Conservation (phyloP, 2,888 invertebrate species). For the Leistus spinibarbis region DNA sequence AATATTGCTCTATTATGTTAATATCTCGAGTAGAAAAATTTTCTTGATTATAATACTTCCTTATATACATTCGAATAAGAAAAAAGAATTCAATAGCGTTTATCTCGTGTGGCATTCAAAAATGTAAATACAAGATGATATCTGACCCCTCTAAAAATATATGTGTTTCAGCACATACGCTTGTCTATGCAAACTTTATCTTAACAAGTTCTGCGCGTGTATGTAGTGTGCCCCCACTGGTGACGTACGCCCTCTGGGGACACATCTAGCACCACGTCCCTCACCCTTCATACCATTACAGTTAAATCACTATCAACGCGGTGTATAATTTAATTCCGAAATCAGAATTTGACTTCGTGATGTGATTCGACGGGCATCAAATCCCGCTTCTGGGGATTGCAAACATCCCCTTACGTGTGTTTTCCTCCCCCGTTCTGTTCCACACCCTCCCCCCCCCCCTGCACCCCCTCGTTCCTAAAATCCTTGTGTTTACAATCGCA, state of each 20-base stretch:
- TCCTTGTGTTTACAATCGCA: conserved; percentile 57
- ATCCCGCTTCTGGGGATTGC: conserved; percentile 53
- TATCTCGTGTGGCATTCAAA: too few species aligned
- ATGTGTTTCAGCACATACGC: too few species aligned
- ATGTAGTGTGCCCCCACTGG: conserved; percentile 41
- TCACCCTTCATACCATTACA: conserved; percentile 28
- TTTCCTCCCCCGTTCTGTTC: conserved; percentile 40
- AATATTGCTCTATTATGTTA: too few species aligned
- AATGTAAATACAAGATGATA: too few species aligned
- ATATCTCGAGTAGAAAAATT: too few species aligned
- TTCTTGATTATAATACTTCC: too few species aligned
- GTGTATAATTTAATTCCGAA: conserved; percentile 45
- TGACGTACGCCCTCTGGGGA: conserved; percentile 41
- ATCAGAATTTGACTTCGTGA: conserved; percentile 56
- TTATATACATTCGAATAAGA: too few species aligned
- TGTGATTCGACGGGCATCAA: conserved; percentile 59
- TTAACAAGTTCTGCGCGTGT: conserved; percentile 19
- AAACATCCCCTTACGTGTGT: conserved; percentile 42
- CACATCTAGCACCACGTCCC: conserved; percentile 28
- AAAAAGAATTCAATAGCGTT: too few species aligned
- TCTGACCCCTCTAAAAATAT: too few species aligned
- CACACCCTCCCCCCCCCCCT: conserved; percentile 37
- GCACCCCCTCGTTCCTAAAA: conserved; percentile 36
- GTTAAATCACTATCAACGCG: conserved; percentile 29
- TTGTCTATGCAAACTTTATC: conserved; percentile 18